Percentiles rank a stretch among this genome's conserved stretches.
Conservation (phyloP, 2,797 vertebrate genomes). For the Aratinga solstitialis region DNA sequence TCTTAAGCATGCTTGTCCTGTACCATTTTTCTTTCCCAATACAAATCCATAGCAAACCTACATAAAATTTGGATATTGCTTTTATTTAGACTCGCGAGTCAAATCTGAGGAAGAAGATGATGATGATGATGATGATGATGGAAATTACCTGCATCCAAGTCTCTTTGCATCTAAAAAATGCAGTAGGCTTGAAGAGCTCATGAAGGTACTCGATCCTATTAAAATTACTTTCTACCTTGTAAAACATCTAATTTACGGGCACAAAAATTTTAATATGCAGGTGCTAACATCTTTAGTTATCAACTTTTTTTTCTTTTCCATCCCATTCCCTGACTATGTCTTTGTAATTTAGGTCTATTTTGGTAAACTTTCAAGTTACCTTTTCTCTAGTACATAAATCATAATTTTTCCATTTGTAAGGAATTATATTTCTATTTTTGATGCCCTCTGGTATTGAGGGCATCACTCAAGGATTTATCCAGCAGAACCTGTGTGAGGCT, state of each 20-base stretch:
- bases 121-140: slow-evolving; percentile 85
- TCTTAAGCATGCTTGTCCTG: not conserved
- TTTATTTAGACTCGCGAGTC: slow-evolving; percentile 49
- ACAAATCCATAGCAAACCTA: not conserved
- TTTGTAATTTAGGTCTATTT: not conserved
- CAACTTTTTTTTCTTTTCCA: not conserved
- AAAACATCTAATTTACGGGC: not conserved
- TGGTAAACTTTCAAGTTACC: not conserved
- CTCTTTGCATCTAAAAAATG: slow-evolving; percentile 93
- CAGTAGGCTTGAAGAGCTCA: slow-evolving; percentile 91
- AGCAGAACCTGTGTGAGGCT: not conserved
- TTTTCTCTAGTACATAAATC: not conserved
- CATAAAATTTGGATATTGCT: not conserved
- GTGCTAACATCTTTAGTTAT: not conserved
- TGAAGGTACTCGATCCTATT: slow-evolving; percentile 80
- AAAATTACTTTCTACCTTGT: not conserved
- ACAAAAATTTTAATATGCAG: not conserved
- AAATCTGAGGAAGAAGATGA: slow-evolving; percentile 70
- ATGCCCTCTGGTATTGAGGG: not conserved
- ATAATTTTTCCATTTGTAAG: not conserved
- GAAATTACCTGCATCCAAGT: slow-evolving; percentile 94
- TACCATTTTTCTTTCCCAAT: not conserved
- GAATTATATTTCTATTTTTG: not conserved
- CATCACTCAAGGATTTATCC: not conserved
- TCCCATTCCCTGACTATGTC: not conserved